Percentiles rank a stretch among this genome's conserved stretches.
Conservation (phyloP, 2,888 invertebrate genomes). For the Acrobasis suavella region DNA sequence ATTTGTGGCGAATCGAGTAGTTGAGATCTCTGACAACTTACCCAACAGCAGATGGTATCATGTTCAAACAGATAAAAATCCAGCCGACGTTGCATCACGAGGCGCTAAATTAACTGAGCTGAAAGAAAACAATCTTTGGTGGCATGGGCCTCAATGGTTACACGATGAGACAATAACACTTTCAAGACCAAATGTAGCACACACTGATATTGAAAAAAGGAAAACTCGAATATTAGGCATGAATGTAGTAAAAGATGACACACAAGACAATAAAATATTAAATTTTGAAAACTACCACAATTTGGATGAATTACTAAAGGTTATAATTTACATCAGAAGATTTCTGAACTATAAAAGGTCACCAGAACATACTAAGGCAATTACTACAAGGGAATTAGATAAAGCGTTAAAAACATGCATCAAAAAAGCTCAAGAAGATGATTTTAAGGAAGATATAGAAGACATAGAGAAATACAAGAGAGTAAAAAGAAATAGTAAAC, state of each 20-base stretch:
- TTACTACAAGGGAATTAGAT: no score
- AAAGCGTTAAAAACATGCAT: no score
- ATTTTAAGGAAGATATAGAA: no score
- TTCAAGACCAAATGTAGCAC: neutral
- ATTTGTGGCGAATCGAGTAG: neutral
- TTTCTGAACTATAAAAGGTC: neutral
- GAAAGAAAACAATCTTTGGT: neutral
- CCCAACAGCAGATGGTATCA: neutral
- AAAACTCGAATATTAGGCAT: slow-evolving; percentile 3
- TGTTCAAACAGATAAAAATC: neutral
- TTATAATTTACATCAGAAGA: slow-evolving; percentile 1
- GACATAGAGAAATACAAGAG: neutral
- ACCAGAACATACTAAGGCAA: neutral
- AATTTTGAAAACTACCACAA: neutral
- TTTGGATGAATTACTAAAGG: neutral
- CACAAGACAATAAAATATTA: neutral
- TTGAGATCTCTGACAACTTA: neutral
- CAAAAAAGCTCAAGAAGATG: no score
- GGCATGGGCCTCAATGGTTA: neutral
- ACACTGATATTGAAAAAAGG: neutral
- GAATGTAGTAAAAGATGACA: neutral
- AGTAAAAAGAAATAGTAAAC: neutral
- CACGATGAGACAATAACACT: neutral
- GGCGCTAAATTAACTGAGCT: neutral
- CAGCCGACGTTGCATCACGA: slow-evolving; percentile 1